Percentiles rank a stretch among this genome's conserved stretches.
phyloP scores from a whole-genome alignment of 2,113 vertebrate genomes.

The Mustelus asterias region DNA sequence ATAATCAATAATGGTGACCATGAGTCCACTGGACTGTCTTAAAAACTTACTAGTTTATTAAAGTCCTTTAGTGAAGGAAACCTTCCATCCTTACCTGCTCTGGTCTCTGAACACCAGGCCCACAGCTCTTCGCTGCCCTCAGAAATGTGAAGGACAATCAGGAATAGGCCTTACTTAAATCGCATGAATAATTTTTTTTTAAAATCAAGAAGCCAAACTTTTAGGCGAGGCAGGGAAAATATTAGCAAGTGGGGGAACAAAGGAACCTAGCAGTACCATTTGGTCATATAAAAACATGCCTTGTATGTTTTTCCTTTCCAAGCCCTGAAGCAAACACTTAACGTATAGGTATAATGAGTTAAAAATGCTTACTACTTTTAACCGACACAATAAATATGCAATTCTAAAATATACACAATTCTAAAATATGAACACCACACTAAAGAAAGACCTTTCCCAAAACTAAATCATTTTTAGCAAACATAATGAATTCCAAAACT shows the following conservation, averaged over 20 bases:
- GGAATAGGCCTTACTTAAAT: no score
- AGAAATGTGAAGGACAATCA: no score
- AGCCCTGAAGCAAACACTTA: neutral
- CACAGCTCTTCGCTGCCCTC: no score
- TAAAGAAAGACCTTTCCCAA: neutral
- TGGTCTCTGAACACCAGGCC: no score
- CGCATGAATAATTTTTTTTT: no score
- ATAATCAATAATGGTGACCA: no score
- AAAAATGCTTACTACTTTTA: neutral
- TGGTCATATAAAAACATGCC: neutral
- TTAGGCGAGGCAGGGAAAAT: neutral
- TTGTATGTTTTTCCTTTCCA: neutral
- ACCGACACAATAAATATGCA: neutral
- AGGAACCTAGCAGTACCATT: neutral
- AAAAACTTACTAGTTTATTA: no score
- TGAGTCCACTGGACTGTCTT: no score
- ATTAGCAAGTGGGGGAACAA: neutral
- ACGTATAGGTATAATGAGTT: neutral
- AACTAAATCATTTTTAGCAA: neutral
- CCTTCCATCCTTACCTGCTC: no score
- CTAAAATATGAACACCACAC: neutral
- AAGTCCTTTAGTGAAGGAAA: no score
- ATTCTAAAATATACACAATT: neutral
- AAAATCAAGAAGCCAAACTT: neutral
- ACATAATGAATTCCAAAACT: neutral